Evolutionary conservation across 2,113 vertebrate genomes (phyloP), one percentile per base, ranked within the genome.

Genomic region (Tretioscincus oriximinensis): DNA sequence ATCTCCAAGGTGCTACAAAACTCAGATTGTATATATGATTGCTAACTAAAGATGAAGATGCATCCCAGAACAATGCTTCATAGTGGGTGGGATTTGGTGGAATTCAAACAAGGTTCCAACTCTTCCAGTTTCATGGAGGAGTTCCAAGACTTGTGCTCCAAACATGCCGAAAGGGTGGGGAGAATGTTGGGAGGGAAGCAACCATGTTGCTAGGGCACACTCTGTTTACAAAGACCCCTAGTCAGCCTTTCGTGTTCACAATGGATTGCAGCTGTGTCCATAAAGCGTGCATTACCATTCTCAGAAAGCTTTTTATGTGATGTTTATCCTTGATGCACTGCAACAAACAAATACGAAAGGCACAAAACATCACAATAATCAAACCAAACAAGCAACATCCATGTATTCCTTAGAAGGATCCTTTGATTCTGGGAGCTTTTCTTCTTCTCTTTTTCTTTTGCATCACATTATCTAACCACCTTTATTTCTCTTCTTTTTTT

Each of bases 111-210:
- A 49, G 2, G 5, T 5, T 11, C 61, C 41, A 22, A 41, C 26
- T 45, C 41, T 66, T 65, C 35, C 63, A 47, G 12, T 29, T 47
- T 26, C 74, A 65, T 12, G 9, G 74, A 65, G 47, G 75, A 18
- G 41, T 24, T 47, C 61, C 41, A 63, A 45, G 69, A 26, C n/a
- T 29, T 4, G 12, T 47, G 26, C 76, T 81, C 81, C 51, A 80
- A 67, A 85, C 67, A 76, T 63, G 76, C 60, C 63, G 47, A 14
- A 86, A 81, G 67, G 85, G 47, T 85, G 24, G 84, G 51, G 82
- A 9, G 12, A 87, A n/a, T 72, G n/a, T 35, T 76, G 82, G 29
- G 68, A 67, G 67, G 29, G 31, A 81, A 78, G 7, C 2, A 54
- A 81, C 70, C 73, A 78, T 73, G 24, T 82, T n/a, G 9, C 76